Percentiles rank a stretch among this genome's conserved stretches.
Conservation (phyloP, 2,888 invertebrate genomes). For the Dryobota labecula region DNA sequence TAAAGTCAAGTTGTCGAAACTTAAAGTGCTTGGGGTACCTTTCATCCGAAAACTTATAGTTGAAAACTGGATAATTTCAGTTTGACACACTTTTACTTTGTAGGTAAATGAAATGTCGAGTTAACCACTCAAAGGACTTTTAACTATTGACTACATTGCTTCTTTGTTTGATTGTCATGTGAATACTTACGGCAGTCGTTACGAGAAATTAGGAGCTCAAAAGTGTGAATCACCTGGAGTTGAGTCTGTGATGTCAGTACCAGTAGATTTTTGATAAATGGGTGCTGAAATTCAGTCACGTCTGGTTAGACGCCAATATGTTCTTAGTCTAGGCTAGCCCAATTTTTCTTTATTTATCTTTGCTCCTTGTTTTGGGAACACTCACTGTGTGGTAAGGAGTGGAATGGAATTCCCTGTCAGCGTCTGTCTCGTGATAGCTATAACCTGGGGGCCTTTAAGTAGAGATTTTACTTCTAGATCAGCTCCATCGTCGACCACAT, state of each 20-base stretch:
- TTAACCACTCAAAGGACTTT: neutral
- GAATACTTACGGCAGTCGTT: neutral
- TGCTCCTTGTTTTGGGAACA: neutral
- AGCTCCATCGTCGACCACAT: no score
- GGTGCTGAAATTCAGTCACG: neutral
- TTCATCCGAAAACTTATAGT: neutral
- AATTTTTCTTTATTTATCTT: neutral
- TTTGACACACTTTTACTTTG: constrained; percentile 11
- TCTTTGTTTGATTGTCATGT: constrained; percentile 6
- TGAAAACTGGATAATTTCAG: constrained; percentile 1
- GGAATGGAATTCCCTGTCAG: neutral
- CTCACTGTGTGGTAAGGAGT: neutral
- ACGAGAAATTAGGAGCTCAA: neutral
- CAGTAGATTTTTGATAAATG: neutral
- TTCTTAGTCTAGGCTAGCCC: neutral
- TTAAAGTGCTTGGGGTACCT: constrained; percentile 22
- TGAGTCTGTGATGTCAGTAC: neutral
- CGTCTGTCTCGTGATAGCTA: neutral
- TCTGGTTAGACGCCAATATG: neutral
- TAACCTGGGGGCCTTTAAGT: no score
- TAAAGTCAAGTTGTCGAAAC: constrained; percentile 26
- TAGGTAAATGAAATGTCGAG: neutral
- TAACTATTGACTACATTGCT: neutral
- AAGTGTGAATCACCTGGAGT: neutral
- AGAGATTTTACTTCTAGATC: no score